Evolutionary conservation across 2,113 vertebrate species (phyloP).

Genomic region (Cephalopholis sonnerati): DNA sequence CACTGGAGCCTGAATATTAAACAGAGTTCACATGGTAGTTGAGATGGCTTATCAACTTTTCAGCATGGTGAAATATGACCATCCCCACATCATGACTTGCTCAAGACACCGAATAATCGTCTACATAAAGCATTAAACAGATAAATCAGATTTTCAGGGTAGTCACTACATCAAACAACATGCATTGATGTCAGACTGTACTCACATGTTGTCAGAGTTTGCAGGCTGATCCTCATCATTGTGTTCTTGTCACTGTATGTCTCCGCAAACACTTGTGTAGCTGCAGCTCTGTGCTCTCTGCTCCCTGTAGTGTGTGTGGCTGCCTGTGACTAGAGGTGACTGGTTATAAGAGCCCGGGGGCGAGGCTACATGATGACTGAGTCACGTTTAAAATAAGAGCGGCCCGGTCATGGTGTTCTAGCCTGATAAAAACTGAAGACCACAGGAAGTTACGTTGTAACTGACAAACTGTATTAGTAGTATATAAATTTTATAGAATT

Average conservation of each 20-base stretch:
- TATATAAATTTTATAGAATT: too few species aligned
- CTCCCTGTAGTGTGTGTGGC: constrained; percentile 33
- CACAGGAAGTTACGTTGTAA: neutral
- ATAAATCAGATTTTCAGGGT: neutral
- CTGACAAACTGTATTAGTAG: neutral
- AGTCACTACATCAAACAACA: neutral
- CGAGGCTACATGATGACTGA: constrained; percentile 29
- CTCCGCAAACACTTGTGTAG: constrained; percentile 5
- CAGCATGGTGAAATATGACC: too few species aligned
- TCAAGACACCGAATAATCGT: neutral
- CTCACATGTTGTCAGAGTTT: constrained; percentile 60
- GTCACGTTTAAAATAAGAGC: neutral
- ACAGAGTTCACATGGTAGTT: neutral
- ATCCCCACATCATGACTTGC: neutral
- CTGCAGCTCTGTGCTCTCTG: constrained; percentile 9
- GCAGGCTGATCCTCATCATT: constrained; percentile 28
- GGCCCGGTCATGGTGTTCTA: neutral
- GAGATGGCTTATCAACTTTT: neutral
- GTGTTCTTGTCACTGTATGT: constrained; percentile 7
- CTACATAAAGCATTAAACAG: neutral
- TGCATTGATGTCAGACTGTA: constrained; percentile 14
- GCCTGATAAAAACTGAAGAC: neutral
- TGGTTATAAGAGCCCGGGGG: constrained; percentile 23
- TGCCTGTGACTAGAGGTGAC: constrained; percentile 33
- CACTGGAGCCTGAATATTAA: neutral